Conservation (phyloP, 2,113 vertebrate species). For the Laticauda colubrina region DNA sequence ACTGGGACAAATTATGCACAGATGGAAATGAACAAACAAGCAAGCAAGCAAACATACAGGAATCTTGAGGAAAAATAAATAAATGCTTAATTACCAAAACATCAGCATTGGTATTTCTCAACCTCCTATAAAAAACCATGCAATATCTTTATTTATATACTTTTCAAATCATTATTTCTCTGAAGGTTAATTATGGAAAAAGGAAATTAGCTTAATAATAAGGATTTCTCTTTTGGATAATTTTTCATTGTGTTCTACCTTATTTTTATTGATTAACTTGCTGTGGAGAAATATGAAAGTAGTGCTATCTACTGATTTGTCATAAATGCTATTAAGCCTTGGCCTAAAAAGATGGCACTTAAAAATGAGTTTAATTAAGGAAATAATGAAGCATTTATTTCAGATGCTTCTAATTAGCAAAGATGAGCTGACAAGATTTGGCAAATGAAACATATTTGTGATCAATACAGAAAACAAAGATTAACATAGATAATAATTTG, state of each 20-base stretch:
- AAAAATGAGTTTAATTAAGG: slow-evolving; percentile 28
- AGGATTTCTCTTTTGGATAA: slow-evolving; percentile 21
- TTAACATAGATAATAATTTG: background rate
- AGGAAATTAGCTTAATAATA: slow-evolving; percentile 24
- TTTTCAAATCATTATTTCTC: slow-evolving; percentile 21
- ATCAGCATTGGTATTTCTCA: background rate
- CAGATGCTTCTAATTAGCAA: slow-evolving; percentile 18
- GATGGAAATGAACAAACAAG: background rate
- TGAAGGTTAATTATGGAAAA: background rate
- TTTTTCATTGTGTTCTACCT: slow-evolving; percentile 12
- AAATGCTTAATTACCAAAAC: background rate
- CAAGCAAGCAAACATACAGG: background rate
- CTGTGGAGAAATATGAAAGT: background rate
- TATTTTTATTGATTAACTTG: slow-evolving; percentile 35
- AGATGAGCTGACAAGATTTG: background rate
- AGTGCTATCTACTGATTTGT: slow-evolving; percentile 7
- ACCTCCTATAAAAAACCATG: background rate
- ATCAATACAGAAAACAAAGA: slow-evolving; percentile 10
- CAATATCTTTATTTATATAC: background rate
- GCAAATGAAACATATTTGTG: background rate
- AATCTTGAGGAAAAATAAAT: background rate
- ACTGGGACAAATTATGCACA: background rate
- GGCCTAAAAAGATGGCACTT: slow-evolving; percentile 17
- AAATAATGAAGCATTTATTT: slow-evolving; percentile 17
- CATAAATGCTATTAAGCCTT: slow-evolving; percentile 19